Evolutionary conservation across 2,888 invertebrate genomes (phyloP).

Genomic region (Maniola hyperantus): DNA sequence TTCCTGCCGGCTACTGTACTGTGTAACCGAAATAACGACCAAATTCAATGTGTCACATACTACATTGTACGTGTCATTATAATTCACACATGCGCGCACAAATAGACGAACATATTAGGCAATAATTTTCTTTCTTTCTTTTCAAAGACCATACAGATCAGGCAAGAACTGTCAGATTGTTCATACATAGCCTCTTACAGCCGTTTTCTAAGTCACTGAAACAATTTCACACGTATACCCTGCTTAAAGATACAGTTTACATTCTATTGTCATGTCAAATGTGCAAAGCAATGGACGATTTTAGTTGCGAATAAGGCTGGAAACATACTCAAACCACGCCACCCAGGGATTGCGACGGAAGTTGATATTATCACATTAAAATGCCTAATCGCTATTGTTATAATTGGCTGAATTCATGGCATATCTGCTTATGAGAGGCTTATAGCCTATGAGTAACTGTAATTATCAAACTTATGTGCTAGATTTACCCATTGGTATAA

Average conservation of each 20-base stretch:
- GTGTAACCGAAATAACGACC: not conserved
- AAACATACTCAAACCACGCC: not conserved
- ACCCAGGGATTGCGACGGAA: not conserved
- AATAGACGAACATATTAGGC: not conserved
- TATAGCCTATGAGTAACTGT: no score
- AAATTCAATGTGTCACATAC: not conserved
- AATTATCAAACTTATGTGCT: no score
- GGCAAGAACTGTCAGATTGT: conserved; percentile 30
- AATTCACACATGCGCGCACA: not conserved
- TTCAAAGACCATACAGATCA: conserved; percentile 21
- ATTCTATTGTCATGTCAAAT: conserved; percentile 38
- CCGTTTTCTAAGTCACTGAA: conserved; percentile 50
- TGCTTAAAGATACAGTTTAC: conserved; percentile 55
- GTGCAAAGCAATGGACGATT: conserved; percentile 47
- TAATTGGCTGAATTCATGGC: no score
- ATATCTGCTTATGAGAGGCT: no score
- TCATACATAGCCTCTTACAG: conserved; percentile 28
- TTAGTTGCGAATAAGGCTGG: conserved; percentile 2
- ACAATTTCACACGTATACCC: conserved; percentile 50
- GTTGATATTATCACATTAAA: no score
- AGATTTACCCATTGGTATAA: no score
- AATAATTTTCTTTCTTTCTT: conserved; percentile 11
- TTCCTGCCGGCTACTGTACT: no score
- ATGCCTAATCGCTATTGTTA: no score
- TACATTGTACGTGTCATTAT: not conserved